Percentiles rank a stretch among this genome's conserved stretches.
Conservation (phyloP, 1,140 invertebrate species). For the Dreissena rostriformis region DNA sequence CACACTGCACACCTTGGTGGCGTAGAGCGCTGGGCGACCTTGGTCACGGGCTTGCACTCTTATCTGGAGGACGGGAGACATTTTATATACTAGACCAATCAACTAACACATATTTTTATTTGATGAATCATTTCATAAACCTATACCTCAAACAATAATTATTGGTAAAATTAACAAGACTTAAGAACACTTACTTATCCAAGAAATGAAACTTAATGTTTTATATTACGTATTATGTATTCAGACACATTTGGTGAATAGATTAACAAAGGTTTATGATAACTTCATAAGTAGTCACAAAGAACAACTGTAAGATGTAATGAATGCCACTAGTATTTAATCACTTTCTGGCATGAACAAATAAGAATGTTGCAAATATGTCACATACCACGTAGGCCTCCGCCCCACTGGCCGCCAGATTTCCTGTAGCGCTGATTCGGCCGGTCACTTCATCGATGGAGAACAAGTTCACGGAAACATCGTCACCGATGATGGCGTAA, state of each 20-base stretch:
- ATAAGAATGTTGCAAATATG: no score
- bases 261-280: no score
- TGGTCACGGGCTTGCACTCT: slow-evolving; percentile 63
- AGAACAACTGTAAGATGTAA: no score
- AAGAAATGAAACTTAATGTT: neutral
- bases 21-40: slow-evolving; percentile 61
- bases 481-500: slow-evolving; percentile 70
- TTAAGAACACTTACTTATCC: neutral
- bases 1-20: slow-evolving; percentile 55
- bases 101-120: no score
- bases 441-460: slow-evolving; percentile 87
- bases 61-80: slow-evolving; percentile 46
- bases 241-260: no score
- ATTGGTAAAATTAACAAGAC: no score
- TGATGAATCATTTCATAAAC: no score
- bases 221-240: neutral
- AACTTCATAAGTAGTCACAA: no score
- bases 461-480: slow-evolving; percentile 59
- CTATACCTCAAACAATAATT: no score
- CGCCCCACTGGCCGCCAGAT: slow-evolving; percentile 39
- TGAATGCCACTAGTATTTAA: no score
- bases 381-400: slow-evolving; percentile 53
- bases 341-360: no score
- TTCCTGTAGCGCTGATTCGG: slow-evolving; percentile 50
- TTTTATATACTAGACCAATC: neutral